A percentile compares a stretch with the other conserved stretches of the same genome.
phyloP scores from a whole-genome alignment of 2,113 vertebrate species.

The Salvelinus fontinalis region DNA sequence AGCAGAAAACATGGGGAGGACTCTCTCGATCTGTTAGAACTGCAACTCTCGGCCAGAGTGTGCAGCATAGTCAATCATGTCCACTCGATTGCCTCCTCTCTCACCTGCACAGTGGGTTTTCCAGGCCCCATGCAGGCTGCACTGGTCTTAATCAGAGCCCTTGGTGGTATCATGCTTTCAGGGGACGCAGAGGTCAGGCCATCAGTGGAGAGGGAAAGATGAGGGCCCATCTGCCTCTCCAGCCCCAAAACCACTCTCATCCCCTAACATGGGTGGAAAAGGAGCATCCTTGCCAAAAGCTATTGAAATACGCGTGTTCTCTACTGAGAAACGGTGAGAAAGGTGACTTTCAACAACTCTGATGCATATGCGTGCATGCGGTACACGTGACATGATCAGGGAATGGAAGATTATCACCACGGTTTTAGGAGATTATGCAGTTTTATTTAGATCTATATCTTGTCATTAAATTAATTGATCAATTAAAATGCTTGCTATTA shows the following conservation, averaged over 20 bases:
- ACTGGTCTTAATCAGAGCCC: constrained; percentile 55
- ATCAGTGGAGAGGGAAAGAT: constrained; percentile 22
- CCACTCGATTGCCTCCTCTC: constrained; percentile 43
- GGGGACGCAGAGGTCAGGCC: constrained; percentile 50
- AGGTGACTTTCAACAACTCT: not conserved
- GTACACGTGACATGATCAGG: not conserved
- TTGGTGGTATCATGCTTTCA: constrained; percentile 62
- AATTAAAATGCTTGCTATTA: not conserved
- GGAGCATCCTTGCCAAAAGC: constrained; percentile 30
- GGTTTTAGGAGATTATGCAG: not conserved
- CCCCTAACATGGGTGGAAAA: not conserved
- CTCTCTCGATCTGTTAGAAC: constrained; percentile 23
- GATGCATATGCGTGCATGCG: too few species aligned
- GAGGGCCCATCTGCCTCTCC: constrained; percentile 58
- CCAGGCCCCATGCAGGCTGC: constrained; percentile 33
- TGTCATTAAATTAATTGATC: not conserved
- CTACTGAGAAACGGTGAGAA: not conserved
- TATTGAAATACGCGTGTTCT: constrained; percentile 5
- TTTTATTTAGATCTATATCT: not conserved
- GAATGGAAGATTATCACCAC: not conserved
- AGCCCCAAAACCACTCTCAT: constrained; percentile 42
- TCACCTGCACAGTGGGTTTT: constrained; percentile 46
- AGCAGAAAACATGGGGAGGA: constrained; percentile 41
- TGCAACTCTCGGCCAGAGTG: constrained; percentile 44
- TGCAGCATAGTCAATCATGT: constrained; percentile 67